A percentile compares a stretch with the other conserved stretches of the same genome.
These are phyloP conservation scores for Noctua pronuba DNA, from an alignment of 2,888 invertebrate species.

Conservation along the genomic window DNA sequence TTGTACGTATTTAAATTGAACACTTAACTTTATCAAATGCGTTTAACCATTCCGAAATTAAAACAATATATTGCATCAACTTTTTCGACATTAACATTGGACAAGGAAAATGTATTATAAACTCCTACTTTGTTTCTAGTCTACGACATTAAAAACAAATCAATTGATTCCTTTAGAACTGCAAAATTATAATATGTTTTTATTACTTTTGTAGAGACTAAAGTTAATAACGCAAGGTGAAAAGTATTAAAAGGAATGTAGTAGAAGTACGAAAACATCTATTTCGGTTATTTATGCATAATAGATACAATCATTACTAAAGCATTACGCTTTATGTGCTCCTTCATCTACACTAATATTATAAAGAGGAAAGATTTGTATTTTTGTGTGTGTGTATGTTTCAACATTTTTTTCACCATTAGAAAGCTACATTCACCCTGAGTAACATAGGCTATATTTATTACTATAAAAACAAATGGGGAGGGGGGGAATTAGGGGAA, in stretches of 20 bases:
- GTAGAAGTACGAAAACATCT: not conserved
- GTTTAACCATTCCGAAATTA: constrained; percentile 25
- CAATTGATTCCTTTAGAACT: not conserved
- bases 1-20: constrained; percentile 35
- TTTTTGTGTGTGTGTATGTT: too few species aligned
- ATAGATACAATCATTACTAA: not conserved
- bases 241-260: too few species aligned
- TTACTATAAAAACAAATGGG: too few species aligned
- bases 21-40: constrained; percentile 15
- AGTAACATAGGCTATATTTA: too few species aligned
- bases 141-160: not conserved
- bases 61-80: constrained; percentile 34
- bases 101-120: not conserved
- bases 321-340: not conserved
- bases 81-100: not conserved
- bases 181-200: not conserved
- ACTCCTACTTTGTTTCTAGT: not conserved
- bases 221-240: too few species aligned
- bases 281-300: not conserved
- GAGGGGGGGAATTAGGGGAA: too few species aligned
- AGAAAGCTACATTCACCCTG: too few species aligned
- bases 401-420: too few species aligned
- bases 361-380: too few species aligned
- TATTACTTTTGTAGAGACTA: not conserved
- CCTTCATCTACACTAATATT: too few species aligned